A percentile compares a stretch with the other conserved stretches of the same genome.
phyloP scores from a whole-genome alignment of 1,140 invertebrate species.

The Eufriesea mexicana region DNA sequence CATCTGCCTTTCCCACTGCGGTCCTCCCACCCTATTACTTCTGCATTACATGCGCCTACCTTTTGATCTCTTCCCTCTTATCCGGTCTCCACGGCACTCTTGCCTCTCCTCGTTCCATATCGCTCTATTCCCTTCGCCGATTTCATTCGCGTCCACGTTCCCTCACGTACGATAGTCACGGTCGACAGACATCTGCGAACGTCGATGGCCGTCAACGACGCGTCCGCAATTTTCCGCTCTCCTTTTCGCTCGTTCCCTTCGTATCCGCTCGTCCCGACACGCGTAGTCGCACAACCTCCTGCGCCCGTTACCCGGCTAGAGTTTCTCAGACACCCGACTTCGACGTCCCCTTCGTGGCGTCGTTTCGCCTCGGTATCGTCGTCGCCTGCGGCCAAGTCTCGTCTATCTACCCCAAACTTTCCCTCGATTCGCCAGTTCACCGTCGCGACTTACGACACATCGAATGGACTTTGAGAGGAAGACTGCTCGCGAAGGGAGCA shows the following conservation, averaged over 20 bases:
- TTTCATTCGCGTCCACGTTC: constrained; percentile 5
- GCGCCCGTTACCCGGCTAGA: background rate
- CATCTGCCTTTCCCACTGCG: background rate
- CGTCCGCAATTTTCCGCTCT: background rate
- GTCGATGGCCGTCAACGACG: constrained; percentile 7
- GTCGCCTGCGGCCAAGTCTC: background rate
- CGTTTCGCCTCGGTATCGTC: background rate
- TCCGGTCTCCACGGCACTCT: background rate
- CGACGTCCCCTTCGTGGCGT: background rate
- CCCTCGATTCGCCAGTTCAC: background rate
- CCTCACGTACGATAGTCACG: constrained; percentile 25
- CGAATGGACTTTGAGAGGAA: background rate
- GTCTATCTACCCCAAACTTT: background rate
- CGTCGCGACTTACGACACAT: background rate
- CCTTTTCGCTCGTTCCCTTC: background rate
- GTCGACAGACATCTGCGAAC: constrained; percentile 17
- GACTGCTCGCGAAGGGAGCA: too few relatives aligned
- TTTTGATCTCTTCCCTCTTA: constrained; percentile 46
- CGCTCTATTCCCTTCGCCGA: constrained; percentile 2
- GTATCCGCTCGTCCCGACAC: background rate
- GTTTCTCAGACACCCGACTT: background rate
- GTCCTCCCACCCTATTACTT: background rate
- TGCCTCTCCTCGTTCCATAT: background rate
- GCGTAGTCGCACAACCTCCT: background rate
- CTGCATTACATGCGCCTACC: constrained; percentile 22